phyloP scores from a whole-genome alignment of 1,140 invertebrate species.

The Teleogryllus occipitalis region DNA sequence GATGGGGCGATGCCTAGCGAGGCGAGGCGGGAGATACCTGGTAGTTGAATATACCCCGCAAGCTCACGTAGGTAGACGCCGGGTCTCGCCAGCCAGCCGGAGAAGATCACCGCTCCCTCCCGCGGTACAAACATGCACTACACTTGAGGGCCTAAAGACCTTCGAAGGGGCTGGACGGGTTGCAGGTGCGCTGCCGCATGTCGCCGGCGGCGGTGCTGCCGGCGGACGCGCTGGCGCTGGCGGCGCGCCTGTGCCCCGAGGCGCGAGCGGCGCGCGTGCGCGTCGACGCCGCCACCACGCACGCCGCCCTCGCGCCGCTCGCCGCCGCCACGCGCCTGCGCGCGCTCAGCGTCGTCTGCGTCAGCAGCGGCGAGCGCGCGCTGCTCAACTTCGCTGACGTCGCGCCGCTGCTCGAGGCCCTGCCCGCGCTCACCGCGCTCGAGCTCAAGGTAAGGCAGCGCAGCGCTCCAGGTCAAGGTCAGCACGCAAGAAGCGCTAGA shows the following conservation, averaged over 20 bases:
- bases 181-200: slow-evolving; percentile 28
- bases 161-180: too few species aligned
- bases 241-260: slow-evolving; percentile 28
- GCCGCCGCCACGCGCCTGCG: slow-evolving; percentile 22
- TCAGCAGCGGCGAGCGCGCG: slow-evolving; percentile 30
- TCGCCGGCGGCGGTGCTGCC: slow-evolving; percentile 27
- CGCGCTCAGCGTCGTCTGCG: slow-evolving; percentile 31
- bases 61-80: too few species aligned
- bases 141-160: too few species aligned
- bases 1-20: too few species aligned
- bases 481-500: too few species aligned
- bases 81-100: too few species aligned
- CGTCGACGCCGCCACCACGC: slow-evolving; percentile 28
- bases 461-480: background rate
- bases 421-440: slow-evolving; percentile 25
- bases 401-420: slow-evolving; percentile 26
- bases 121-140: too few species aligned
- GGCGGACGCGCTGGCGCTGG: slow-evolving; percentile 28
- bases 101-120: too few species aligned
- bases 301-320: slow-evolving; percentile 29
- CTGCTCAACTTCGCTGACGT: slow-evolving; percentile 31
- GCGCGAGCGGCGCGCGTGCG: slow-evolving; percentile 25
- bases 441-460: slow-evolving; percentile 30
- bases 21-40: too few species aligned
- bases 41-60: too few species aligned